Conservation (phyloP, 35 echinoderm and acorn worm genomes). For the Holothuria glaberrima region DNA sequence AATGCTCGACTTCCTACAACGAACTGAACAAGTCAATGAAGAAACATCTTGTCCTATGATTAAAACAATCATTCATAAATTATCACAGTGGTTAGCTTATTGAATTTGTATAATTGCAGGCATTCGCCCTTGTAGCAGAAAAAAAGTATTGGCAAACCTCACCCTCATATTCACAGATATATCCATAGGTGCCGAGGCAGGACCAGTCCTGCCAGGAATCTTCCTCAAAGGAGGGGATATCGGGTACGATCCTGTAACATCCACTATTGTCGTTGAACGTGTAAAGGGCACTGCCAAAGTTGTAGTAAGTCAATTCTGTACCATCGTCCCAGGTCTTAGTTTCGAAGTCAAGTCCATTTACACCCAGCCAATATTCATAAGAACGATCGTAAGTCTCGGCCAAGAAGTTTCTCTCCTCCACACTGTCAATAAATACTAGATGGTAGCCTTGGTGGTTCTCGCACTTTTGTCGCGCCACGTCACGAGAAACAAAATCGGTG, state of each 20-base stretch:
- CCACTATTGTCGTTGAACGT: background rate
- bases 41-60: no score
- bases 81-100: no score
- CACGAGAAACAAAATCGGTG: background rate
- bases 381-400: background rate
- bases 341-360: conserved; percentile 11
- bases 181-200: background rate
- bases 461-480: background rate
- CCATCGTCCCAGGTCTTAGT: conserved; percentile 50
- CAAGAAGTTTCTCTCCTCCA: conserved; percentile 29
- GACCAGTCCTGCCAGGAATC: background rate
- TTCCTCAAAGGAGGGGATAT: no score
- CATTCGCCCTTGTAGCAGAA: no score
- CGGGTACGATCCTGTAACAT: conserved; percentile 20
- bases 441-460: conserved; percentile 1
- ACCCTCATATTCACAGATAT: conserved; percentile 38
- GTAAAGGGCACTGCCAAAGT: background rate
- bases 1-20: no score
- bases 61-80: no score
- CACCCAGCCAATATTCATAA: conserved; percentile 32
- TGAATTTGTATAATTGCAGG: no score
- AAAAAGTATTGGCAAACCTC: no score
- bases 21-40: no score
- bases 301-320: background rate
- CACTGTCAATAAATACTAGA: conserved; percentile 5